These are phyloP conservation scores for Apantesis nais DNA, from an alignment of 2,888 invertebrate genomes.

Conservation along the genomic window DNA sequence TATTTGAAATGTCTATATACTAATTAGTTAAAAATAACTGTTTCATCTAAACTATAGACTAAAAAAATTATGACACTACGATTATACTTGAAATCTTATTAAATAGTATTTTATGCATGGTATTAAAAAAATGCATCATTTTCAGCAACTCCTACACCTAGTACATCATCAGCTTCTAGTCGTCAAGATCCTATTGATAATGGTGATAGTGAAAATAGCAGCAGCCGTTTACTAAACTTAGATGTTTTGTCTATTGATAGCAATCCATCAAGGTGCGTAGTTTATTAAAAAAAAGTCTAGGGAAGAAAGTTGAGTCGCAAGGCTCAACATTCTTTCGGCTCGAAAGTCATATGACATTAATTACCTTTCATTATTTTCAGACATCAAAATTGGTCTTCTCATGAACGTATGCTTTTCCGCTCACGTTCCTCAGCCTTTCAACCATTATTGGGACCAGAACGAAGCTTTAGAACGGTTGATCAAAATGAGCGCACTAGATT, in stretches of 20 bases:
- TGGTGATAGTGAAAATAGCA: conserved; percentile 59
- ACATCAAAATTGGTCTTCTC: conserved; percentile 56
- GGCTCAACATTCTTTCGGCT: no score
- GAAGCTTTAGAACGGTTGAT: conserved; percentile 65
- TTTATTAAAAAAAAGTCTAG: neutral
- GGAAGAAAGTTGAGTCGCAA: neutral
- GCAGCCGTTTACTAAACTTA: conserved; percentile 68
- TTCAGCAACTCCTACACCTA: conserved; percentile 55
- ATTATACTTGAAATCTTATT: neutral
- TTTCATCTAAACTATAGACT: no score
- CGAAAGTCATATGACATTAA: neutral
- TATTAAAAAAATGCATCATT: conserved; percentile 4
- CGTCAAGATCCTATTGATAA: conserved; percentile 53
- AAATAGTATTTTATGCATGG: neutral
- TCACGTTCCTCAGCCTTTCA: conserved; percentile 78
- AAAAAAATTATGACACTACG: no score
- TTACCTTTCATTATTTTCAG: conserved; percentile 46
- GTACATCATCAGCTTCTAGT: conserved; percentile 50
- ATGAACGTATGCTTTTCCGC: conserved; percentile 67
- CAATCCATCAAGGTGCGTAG: conserved; percentile 57
- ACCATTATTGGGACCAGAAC: conserved; percentile 64
- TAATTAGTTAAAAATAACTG: no score
- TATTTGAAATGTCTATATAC: neutral
- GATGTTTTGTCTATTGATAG: conserved; percentile 72
- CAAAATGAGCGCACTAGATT: conserved; percentile 67